Evolutionary conservation across 2,888 invertebrate genomes (phyloP).

Genomic region (Rhorus exstirpatorius): DNA sequence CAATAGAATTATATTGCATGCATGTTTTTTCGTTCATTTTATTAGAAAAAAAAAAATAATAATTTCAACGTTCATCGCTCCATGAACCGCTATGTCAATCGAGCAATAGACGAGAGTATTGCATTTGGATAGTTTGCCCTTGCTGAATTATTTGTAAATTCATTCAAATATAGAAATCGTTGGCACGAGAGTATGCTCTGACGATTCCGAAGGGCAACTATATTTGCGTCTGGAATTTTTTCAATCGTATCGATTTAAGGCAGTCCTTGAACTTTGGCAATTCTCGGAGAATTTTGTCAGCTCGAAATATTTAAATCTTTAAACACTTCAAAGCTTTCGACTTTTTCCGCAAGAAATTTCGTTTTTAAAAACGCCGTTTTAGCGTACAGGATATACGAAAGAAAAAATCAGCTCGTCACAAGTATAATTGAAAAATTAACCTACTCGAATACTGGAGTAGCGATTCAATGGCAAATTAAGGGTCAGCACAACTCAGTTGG

Average conservation of each 20-base stretch:
- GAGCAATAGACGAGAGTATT: not conserved
- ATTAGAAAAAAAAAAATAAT: not conserved
- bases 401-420: too few relatives aligned
- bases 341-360: too few relatives aligned
- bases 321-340: too few relatives aligned
- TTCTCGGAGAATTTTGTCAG: too few relatives aligned
- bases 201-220: slow-evolving; percentile 40
- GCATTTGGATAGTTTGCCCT: not conserved
- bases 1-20: not conserved
- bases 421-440: too few relatives aligned
- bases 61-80: not conserved
- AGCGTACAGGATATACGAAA: too few relatives aligned
- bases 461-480: too few relatives aligned
- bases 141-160: slow-evolving; percentile 30
- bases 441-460: too few relatives aligned
- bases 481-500: too few relatives aligned
- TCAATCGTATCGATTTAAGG: slow-evolving; percentile 32
- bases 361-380: too few relatives aligned
- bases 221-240: slow-evolving; percentile 24
- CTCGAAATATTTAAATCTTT: too few relatives aligned
- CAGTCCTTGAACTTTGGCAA: too few relatives aligned
- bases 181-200: slow-evolving; percentile 19
- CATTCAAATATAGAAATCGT: slow-evolving; percentile 46
- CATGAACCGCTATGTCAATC: not conserved
- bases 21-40: not conserved